These are phyloP conservation scores for Lepisosteus osseus DNA, from an alignment of 2,113 vertebrate species.

Conservation along the genomic window DNA sequence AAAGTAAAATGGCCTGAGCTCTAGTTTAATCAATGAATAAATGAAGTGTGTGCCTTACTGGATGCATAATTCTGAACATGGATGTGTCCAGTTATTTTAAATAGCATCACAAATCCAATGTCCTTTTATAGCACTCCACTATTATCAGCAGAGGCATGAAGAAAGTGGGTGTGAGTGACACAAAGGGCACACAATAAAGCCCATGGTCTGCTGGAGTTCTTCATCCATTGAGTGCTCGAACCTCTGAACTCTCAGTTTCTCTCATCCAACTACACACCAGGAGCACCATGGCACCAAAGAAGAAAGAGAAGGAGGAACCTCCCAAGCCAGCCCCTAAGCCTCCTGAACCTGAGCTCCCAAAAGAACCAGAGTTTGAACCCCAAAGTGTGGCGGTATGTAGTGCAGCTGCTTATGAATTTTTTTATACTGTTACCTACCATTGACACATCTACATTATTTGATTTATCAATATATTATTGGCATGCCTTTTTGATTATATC, in stretches of 20 bases:
- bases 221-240: constrained; percentile 32
- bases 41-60: neutral
- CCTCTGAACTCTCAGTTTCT: constrained; percentile 29
- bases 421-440: neutral
- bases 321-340: constrained; percentile 76
- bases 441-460: too few species aligned
- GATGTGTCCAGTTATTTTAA: constrained; percentile 69
- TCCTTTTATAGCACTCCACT: constrained; percentile 83
- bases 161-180: constrained; percentile 46
- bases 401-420: neutral
- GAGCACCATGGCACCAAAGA: constrained; percentile 81
- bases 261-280: constrained; percentile 18
- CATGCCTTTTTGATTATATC: too few species aligned
- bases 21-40: constrained; percentile 10
- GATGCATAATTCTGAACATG: constrained; percentile 42
- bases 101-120: constrained; percentile 73
- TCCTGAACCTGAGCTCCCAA: constrained; percentile 59
- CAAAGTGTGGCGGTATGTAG: constrained; percentile 75
- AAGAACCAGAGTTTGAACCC: constrained; percentile 77
- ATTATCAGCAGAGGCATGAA: constrained; percentile 62
- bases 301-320: constrained; percentile 92
- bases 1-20: too few species aligned
- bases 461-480: too few species aligned
- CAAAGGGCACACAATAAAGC: constrained; percentile 70
- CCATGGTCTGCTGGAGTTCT: constrained; percentile 18